Conservation (phyloP, 2,888 invertebrate genomes). For the Ashinkailepas kermadecensis region DNA sequence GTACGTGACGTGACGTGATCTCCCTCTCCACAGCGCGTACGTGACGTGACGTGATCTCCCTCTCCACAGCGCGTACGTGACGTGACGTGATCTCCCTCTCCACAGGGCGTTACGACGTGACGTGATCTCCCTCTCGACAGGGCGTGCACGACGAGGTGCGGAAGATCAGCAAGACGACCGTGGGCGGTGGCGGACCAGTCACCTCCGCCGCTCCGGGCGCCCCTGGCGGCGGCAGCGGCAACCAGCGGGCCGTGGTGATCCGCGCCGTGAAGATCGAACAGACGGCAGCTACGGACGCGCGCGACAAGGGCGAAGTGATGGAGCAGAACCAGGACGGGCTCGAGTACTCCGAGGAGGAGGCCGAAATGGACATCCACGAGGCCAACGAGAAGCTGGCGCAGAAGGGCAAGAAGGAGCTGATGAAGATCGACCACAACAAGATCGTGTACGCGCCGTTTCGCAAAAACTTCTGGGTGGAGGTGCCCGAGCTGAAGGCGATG, state of each 20-base stretch:
- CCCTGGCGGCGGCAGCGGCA: conserved; percentile 24
- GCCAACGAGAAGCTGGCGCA: conserved; percentile 80
- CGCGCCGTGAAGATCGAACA: conserved; percentile 56
- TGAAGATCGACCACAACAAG: conserved; percentile 81
- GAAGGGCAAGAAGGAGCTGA: conserved; percentile 63
- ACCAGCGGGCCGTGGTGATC: conserved; percentile 45
- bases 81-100: background rate
- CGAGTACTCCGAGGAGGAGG: conserved; percentile 95
- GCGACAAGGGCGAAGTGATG: conserved; percentile 90
- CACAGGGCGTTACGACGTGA: conserved; percentile 44
- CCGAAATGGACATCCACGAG: conserved; percentile 79
- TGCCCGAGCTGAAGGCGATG: conserved; percentile 89
- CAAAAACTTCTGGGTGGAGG: conserved; percentile 96
- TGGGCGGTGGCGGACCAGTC: background rate
- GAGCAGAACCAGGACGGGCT: conserved; percentile 97
- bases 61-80: background rate
- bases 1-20: background rate
- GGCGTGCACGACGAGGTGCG: conserved; percentile 69
- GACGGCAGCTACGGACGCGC: conserved; percentile 64
- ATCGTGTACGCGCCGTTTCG: conserved; percentile 82
- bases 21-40: background rate
- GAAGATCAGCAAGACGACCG: conserved; percentile 55
- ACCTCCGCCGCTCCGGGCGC: conserved; percentile 32
- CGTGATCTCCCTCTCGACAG: background rate
- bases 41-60: background rate